Conservation (phyloP, 2,797 vertebrate genomes). For the Pogonophryne albipinna region DNA sequence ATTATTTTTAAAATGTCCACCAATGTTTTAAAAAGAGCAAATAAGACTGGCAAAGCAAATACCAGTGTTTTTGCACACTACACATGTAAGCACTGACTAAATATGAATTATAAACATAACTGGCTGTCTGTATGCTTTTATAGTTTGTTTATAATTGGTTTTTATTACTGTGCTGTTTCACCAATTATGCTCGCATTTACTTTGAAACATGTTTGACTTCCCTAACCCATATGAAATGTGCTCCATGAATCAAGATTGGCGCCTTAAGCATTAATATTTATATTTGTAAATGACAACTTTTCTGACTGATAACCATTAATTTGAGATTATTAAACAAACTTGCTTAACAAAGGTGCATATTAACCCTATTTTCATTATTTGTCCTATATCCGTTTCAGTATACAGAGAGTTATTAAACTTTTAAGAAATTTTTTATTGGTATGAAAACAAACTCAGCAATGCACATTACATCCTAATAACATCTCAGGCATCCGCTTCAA, state of each 20-base stretch:
- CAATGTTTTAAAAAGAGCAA: too few species aligned
- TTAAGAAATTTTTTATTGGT: neutral
- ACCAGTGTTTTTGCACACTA: too few species aligned
- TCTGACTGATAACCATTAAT: neutral
- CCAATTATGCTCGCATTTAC: neutral
- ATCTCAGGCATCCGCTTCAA: conserved; percentile 7
- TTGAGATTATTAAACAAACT: neutral
- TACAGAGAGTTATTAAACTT: neutral
- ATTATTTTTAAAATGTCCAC: too few species aligned
- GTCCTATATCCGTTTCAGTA: neutral
- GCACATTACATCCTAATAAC: neutral
- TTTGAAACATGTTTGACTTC: neutral
- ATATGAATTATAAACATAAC: too few species aligned
- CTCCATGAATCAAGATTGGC: neutral
- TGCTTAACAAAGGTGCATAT: neutral
- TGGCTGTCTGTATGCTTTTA: neutral
- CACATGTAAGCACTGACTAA: too few species aligned
- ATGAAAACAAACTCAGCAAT: conserved; percentile 6
- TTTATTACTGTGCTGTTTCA: neutral
- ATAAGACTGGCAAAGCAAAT: too few species aligned
- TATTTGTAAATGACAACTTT: neutral
- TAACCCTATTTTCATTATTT: neutral
- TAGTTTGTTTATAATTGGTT: neutral
- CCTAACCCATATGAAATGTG: neutral
- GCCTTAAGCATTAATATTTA: neutral